Evolutionary conservation across 23 tunicate genomes (phyloP), one percentile per base, ranked within the genome.

Genomic region (Diplosoma virens): DNA sequence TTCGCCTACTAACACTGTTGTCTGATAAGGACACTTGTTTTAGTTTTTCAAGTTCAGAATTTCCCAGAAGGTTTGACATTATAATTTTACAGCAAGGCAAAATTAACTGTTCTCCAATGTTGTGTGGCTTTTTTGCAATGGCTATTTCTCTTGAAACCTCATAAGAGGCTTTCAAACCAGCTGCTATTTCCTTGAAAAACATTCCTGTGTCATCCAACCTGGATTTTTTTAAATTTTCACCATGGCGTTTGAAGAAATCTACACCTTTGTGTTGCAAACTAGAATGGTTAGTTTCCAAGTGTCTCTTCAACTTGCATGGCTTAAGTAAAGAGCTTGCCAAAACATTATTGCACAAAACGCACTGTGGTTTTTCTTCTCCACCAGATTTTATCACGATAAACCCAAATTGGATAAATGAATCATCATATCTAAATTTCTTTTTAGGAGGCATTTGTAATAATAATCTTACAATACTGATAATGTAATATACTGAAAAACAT

Each of bases 171-270:
- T 69, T 85, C 30, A 77, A 77, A 32, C 67, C 89, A 30, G 77
- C 64, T 24, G 69, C n/a, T 53, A 84, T 76, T 84, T 84, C 77
- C 71, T 76, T 76, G 24, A 30, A 83, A 61, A 61, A 46, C 32
- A 27, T 50, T 46, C 75, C 82, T 1, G 50, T 59, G 75, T 65
- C 22, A 63, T 83, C 81, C 61, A 83, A 37, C 46, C 87, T 83
- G 22, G 37, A 76, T 14, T 65, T 83, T 30, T 26, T 21, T 60
- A 75, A 83, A 75, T 34, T 83, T 60, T 83, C n/a, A 52, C 71
- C 82, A 23, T 84, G 82, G 36, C 89, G 77, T 77, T 78, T 77
- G 36, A 84, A 84, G 56, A 84, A 84, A 30, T 82, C 82, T 76
- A 17, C 73, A 30, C 32, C 89, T 84, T 84, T 76, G 81, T 75